Percentiles rank a stretch among this genome's conserved stretches.
These are phyloP conservation scores for Rhombomys opimus DNA, from an alignment of 2,113 vertebrate species.

Conservation along the genomic window DNA sequence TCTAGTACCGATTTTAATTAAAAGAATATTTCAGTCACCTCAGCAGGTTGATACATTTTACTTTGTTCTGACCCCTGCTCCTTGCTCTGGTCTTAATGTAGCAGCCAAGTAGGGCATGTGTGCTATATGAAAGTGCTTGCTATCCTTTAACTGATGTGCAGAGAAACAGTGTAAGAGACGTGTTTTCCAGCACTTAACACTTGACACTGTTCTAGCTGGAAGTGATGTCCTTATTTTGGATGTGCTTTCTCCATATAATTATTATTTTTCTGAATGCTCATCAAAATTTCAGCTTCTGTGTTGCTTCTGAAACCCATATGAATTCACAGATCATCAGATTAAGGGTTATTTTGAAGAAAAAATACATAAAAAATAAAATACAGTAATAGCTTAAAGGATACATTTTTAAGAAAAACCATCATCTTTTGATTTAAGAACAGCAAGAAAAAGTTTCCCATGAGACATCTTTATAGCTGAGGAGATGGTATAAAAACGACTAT, in stretches of 20 bases:
- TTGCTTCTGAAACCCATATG: constrained; percentile 37
- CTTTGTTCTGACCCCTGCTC: constrained; percentile 47
- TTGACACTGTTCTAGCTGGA: constrained; percentile 36
- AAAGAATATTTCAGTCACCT: constrained; percentile 18
- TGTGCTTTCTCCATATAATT: constrained; percentile 7
- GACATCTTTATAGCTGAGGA: not conserved
- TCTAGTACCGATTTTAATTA: not conserved
- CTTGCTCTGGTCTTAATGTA: not conserved
- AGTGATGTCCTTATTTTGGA: constrained; percentile 51
- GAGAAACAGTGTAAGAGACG: not conserved
- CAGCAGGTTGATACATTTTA: not conserved
- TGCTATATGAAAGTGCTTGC: not conserved
- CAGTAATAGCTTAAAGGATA: not conserved
- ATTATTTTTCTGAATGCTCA: constrained; percentile 50
- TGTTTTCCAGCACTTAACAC: not conserved
- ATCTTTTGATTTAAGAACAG: not conserved
- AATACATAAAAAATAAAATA: not conserved
- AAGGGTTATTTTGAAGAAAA: not conserved
- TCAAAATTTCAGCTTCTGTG: constrained; percentile 41
- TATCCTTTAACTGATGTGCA: constrained; percentile 15
- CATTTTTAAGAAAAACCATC: not conserved
- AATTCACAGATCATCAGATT: not conserved
- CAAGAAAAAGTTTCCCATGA: constrained; percentile 7
- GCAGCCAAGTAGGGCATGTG: not conserved
- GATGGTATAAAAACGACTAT: constrained; percentile 30